These are phyloP conservation scores for Rachycentron canadum DNA, from an alignment of 2,797 vertebrate genomes.

Conservation along the genomic window DNA sequence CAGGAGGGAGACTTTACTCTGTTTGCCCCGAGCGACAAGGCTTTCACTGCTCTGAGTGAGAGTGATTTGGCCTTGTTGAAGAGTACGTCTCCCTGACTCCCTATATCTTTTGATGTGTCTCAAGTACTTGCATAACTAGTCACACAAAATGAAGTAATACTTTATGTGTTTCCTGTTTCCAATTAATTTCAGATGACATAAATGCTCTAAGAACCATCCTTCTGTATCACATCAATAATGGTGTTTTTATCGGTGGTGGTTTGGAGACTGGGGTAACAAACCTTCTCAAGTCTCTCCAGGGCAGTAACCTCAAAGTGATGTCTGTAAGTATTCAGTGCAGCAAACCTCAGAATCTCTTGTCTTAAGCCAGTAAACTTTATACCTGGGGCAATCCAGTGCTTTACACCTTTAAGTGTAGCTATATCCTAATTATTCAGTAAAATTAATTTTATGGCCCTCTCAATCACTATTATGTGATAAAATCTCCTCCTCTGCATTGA, in stretches of 20 bases:
- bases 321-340: conserved; percentile 84
- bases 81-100: conserved; percentile 81
- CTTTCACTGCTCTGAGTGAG: conserved; percentile 89
- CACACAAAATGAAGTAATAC: not conserved
- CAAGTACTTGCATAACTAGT: accelerated
- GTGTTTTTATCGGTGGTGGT: conserved; percentile 92
- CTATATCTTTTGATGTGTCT: not conserved
- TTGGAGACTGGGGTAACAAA: conserved; percentile 95
- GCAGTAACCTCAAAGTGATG: conserved; percentile 91
- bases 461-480: not conserved
- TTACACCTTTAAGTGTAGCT: not conserved
- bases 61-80: conserved; percentile 88
- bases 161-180: not conserved
- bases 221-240: conserved; percentile 93
- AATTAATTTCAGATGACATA: conserved; percentile 85
- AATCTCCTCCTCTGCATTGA: not conserved
- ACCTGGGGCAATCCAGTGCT: not conserved
- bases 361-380: not conserved
- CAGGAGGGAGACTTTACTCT: conserved; percentile 92
- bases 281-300: conserved; percentile 94
- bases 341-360: not conserved
- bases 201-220: conserved; percentile 94
- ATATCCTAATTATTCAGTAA: not conserved
- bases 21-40: conserved; percentile 94
- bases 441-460: not conserved